phyloP scores from a whole-genome alignment of 2,797 vertebrate species.

The Darevskia mixta region DNA sequence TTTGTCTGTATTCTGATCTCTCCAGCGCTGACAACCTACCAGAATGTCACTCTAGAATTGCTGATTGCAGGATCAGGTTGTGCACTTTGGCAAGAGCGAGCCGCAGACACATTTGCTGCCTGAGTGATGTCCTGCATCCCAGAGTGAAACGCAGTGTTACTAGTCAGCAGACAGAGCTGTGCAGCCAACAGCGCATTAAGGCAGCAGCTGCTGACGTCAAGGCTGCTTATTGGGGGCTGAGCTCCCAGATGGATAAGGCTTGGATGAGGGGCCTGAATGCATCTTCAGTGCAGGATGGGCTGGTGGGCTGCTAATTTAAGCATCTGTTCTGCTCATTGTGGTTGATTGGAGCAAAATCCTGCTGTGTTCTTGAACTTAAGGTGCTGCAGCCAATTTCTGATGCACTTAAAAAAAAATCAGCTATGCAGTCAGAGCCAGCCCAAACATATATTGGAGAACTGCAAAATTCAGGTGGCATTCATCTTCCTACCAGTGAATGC shows the following conservation, averaged over 20 bases:
- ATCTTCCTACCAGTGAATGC: not conserved
- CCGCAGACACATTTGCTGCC: not conserved
- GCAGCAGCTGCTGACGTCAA: conserved; percentile 10
- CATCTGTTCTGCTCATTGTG: not conserved
- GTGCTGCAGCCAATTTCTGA: not conserved
- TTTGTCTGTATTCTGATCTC: not conserved
- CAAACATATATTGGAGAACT: too few relatives aligned
- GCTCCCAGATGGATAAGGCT: not conserved
- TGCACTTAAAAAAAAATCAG: too few relatives aligned
- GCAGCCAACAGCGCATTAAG: not conserved
- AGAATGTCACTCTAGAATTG: not conserved
- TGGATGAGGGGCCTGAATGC: not conserved
- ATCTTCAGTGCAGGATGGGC: not conserved
- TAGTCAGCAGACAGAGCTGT: conserved; percentile 1
- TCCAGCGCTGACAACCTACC: not conserved
- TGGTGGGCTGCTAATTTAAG: not conserved
- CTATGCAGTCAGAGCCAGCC: not conserved
- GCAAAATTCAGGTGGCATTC: not conserved
- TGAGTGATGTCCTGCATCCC: not conserved
- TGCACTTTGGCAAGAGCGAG: not conserved
- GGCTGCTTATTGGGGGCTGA: not conserved
- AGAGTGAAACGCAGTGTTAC: not conserved
- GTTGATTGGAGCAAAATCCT: not conserved
- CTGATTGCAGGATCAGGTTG: too few relatives aligned
- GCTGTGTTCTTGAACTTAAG: not conserved